Evolutionary conservation across 2,888 invertebrate genomes (phyloP).

Genomic region (Amphipyra tragopoginis): DNA sequence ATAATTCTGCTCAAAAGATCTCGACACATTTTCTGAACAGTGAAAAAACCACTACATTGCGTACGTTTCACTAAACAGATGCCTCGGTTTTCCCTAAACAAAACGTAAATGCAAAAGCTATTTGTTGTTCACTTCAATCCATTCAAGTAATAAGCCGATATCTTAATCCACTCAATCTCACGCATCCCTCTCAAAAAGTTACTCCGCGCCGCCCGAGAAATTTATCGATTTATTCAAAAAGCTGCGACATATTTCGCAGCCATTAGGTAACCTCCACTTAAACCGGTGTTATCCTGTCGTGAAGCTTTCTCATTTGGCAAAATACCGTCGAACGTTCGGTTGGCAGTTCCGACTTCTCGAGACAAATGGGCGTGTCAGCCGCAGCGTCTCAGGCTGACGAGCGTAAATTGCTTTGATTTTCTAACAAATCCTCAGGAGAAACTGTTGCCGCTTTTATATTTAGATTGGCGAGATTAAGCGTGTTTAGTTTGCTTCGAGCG

Average conservation of each 20-base stretch:
- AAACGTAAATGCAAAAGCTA: slow-evolving; percentile 26
- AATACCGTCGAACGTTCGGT: slow-evolving; percentile 62
- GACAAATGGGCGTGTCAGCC: slow-evolving; percentile 79
- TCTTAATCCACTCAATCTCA: slow-evolving; percentile 51
- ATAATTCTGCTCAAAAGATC: no score
- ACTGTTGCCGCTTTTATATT: slow-evolving; percentile 66
- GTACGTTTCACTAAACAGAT: not conserved
- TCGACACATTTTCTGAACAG: not conserved
- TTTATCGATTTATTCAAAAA: slow-evolving; percentile 60
- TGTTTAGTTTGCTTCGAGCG: slow-evolving; percentile 42
- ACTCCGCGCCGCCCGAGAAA: slow-evolving; percentile 37
- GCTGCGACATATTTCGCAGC: slow-evolving; percentile 62
- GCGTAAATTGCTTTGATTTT: slow-evolving; percentile 79
- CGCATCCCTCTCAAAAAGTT: slow-evolving; percentile 50
- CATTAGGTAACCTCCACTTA: slow-evolving; percentile 63
- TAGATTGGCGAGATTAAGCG: slow-evolving; percentile 58
- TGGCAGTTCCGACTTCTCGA: slow-evolving; percentile 63
- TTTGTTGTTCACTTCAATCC: slow-evolving; percentile 45
- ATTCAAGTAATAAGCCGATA: slow-evolving; percentile 46
- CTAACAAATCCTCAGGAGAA: slow-evolving; percentile 67
- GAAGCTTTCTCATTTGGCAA: slow-evolving; percentile 65
- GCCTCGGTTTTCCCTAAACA: not conserved
- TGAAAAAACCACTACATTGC: not conserved
- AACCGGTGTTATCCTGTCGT: slow-evolving; percentile 64
- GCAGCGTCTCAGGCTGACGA: slow-evolving; percentile 72